A percentile compares a stretch with the other conserved stretches of the same genome.
phyloP scores from a whole-genome alignment of 2,113 vertebrate species.

The Malurus melanocephalus region DNA sequence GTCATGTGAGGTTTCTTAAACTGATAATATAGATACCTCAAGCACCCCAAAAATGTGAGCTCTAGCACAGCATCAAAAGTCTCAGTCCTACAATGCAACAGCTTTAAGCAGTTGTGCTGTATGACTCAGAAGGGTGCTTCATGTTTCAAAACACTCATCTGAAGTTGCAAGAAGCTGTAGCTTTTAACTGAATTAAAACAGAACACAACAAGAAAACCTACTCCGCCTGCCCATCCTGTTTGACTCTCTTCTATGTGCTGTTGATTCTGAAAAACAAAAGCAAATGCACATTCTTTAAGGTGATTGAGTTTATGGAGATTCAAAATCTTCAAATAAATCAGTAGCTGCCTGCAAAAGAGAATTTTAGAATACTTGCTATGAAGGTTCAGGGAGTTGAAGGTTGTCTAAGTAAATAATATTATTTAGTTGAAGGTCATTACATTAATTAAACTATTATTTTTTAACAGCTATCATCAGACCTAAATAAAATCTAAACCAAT shows the following conservation, averaged over 20 bases:
- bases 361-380: neutral
- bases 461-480: neutral
- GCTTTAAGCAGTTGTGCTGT: neutral
- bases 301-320: neutral
- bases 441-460: neutral
- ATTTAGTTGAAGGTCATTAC: neutral
- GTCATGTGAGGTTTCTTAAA: neutral
- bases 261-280: constrained; percentile 67
- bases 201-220: constrained; percentile 70
- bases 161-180: neutral
- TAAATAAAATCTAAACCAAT: neutral
- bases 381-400: neutral
- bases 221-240: constrained; percentile 93
- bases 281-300: neutral
- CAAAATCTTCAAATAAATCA: neutral
- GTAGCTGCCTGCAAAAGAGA: neutral
- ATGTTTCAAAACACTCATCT: constrained; percentile 11
- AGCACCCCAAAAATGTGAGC: neutral
- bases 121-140: neutral
- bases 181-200: constrained; percentile 31
- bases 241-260: constrained; percentile 85
- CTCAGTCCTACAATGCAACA: neutral
- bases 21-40: neutral
- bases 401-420: neutral
- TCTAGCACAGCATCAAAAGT: neutral